Evolutionary conservation across 2,113 vertebrate genomes (phyloP).

Genomic region (Prietella phreatophila): DNA sequence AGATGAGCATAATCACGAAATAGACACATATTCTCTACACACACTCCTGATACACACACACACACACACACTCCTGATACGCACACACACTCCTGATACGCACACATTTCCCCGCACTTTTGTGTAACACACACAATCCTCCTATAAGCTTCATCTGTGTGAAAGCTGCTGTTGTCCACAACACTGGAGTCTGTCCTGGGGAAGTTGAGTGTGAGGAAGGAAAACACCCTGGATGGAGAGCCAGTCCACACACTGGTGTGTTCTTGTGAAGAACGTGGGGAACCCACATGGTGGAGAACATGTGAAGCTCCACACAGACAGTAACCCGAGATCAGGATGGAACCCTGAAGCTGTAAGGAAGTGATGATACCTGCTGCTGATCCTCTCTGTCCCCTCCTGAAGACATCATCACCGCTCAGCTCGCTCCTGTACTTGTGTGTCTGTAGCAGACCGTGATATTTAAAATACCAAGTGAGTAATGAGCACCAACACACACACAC

Average conservation of each 20-base stretch:
- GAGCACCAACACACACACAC: not conserved
- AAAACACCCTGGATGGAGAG: not conserved
- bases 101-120: not conserved
- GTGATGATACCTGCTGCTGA: conserved; percentile 1
- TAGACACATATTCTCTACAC: not conserved
- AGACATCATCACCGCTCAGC: not conserved
- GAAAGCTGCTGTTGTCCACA: not conserved
- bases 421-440: not conserved
- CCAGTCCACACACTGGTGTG: not conserved
- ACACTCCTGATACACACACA: not conserved
- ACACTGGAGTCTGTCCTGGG: not conserved
- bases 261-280: not conserved
- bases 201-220: not conserved
- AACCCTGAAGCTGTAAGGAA: not conserved
- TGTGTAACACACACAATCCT: not conserved
- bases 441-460: not conserved
- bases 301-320: not conserved
- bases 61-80: not conserved
- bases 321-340: not conserved
- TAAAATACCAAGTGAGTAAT: not conserved
- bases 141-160: not conserved
- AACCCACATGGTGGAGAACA: not conserved
- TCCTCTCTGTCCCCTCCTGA: not conserved
- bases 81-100: not conserved
- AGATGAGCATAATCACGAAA: not conserved